Percentiles rank a stretch among this genome's conserved stretches.
These are phyloP conservation scores for Polyploca ridens DNA, from an alignment of 2,888 invertebrate genomes.

Conservation along the genomic window DNA sequence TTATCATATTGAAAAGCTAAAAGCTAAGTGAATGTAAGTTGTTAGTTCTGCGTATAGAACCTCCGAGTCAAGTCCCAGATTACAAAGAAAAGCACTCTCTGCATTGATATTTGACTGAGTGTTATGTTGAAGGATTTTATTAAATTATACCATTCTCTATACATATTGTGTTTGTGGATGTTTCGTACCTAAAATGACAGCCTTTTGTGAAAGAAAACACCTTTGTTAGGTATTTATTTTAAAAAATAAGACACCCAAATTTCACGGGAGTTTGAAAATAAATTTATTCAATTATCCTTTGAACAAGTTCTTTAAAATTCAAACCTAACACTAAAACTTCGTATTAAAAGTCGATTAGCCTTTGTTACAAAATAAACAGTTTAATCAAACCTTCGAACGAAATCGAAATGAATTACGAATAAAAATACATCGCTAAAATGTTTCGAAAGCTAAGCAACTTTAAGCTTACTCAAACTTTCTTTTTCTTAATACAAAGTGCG, in stretches of 20 bases:
- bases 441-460: background rate
- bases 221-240: too few relatives aligned
- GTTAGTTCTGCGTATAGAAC: conserved; percentile 9
- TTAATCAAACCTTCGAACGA: background rate
- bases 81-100: conserved; percentile 48
- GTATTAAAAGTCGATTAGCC: too few relatives aligned
- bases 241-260: too few relatives aligned
- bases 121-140: conserved; percentile 4
- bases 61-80: conserved; percentile 21
- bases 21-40: conserved; percentile 5
- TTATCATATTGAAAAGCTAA: background rate
- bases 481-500: background rate
- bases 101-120: conserved; percentile 35
- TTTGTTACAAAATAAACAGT: background rate
- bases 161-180: background rate
- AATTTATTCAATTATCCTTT: too few relatives aligned
- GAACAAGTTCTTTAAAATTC: background rate
- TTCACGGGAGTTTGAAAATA: too few relatives aligned
- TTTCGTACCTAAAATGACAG: background rate
- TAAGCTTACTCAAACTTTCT: background rate
- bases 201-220: too few relatives aligned
- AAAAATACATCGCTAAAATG: background rate
- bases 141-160: background rate
- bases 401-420: background rate
- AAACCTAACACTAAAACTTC: too few relatives aligned